Percentiles rank a stretch among this genome's conserved stretches.
Evolutionary conservation across 2,888 invertebrate species (phyloP).

Genomic region (Graphium colonna): DNA sequence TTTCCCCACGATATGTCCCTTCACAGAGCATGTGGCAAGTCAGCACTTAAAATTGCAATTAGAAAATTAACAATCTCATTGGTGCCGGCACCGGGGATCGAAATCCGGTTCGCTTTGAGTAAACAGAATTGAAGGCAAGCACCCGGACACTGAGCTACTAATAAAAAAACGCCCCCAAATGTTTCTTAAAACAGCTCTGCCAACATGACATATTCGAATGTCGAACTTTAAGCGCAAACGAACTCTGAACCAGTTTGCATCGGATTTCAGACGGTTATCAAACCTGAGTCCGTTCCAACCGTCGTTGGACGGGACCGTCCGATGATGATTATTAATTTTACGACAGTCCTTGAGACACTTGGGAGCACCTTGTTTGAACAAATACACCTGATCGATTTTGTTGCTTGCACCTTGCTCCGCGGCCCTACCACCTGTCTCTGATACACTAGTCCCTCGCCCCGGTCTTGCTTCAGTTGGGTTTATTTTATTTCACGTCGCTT

Average conservation of each 20-base stretch:
- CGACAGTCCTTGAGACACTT: constrained; percentile 48
- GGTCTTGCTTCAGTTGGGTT: background rate
- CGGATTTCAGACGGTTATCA: background rate
- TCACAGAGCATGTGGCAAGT: no score
- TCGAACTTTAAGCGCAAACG: no score
- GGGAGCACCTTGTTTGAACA: constrained; percentile 71
- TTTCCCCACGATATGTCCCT: no score
- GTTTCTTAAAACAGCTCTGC: no score
- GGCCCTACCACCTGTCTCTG: constrained; percentile 47
- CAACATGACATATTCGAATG: no score
- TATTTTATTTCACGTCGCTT: background rate
- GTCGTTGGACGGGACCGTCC: constrained; percentile 4
- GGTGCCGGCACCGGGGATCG: no score
- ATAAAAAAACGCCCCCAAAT: no score
- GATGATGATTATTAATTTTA: constrained; percentile 50
- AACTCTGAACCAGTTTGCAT: background rate
- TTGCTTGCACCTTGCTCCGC: constrained; percentile 65
- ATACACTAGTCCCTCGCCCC: constrained; percentile 20
- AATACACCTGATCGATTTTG: constrained; percentile 74
- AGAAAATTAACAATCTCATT: no score
- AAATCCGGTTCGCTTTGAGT: no score
- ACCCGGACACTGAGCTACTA: no score
- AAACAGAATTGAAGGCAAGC: no score
- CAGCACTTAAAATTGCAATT: no score
- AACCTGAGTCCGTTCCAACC: background rate